Evolutionary conservation across 2,888 invertebrate genomes (phyloP).

Genomic region (Molorchus minor): DNA sequence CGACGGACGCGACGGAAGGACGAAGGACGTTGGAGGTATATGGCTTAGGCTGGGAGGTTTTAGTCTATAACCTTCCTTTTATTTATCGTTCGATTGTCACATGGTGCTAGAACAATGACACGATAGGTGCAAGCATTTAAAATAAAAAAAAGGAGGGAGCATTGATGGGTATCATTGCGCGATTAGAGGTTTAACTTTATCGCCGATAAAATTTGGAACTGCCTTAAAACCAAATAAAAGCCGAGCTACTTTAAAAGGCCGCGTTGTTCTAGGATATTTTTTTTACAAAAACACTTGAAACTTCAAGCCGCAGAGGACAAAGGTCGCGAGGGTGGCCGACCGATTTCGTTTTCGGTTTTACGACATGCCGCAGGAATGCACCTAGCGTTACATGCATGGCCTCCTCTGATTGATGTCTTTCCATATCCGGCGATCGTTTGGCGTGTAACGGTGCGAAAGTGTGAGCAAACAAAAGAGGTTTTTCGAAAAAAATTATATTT

Average conservation of each 20-base stretch:
- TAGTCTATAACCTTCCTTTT: too few relatives aligned
- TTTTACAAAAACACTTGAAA: too few relatives aligned
- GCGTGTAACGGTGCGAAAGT: slow-evolving; percentile 4
- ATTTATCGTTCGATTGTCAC: too few relatives aligned
- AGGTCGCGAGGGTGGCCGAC: too few relatives aligned
- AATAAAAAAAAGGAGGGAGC: slow-evolving; percentile 8
- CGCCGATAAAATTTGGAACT: slow-evolving; percentile 19
- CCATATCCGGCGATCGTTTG: slow-evolving; percentile 8
- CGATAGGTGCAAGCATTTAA: slow-evolving; percentile 14
- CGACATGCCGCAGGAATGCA: slow-evolving; percentile 15
- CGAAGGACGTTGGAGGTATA: too few relatives aligned
- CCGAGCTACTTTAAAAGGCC: too few relatives aligned
- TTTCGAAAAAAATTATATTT: not conserved
- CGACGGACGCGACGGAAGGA: too few relatives aligned
- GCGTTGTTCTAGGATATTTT: too few relatives aligned
- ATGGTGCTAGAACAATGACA: slow-evolving; percentile 13
- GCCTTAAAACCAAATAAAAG: too few relatives aligned
- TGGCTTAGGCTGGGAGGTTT: too few relatives aligned
- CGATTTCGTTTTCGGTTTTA: too few relatives aligned
- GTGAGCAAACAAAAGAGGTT: not conserved
- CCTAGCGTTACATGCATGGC: slow-evolving; percentile 11
- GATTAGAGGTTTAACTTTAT: slow-evolving; percentile 19
- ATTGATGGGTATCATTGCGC: slow-evolving; percentile 16
- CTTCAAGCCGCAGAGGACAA: too few relatives aligned
- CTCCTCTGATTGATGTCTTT: slow-evolving; percentile 13